Evolutionary conservation across 2,888 invertebrate genomes (phyloP), one percentile per base, ranked within the genome.

Genomic region (Philaethria dido): DNA sequence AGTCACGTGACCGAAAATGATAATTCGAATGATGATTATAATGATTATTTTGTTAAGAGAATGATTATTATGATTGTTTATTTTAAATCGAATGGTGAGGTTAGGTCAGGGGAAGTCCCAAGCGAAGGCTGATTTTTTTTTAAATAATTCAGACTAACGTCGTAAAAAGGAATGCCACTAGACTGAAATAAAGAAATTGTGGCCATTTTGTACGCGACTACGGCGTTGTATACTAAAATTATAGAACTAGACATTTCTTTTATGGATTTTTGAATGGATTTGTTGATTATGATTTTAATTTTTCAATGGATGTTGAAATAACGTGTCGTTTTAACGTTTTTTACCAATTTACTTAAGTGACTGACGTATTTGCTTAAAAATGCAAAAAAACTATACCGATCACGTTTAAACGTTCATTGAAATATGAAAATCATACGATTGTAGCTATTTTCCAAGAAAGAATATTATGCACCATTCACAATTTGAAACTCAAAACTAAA

Each of bases 41-140:
- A 29, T 50, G 48, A 25, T 50, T n/a, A n/a, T 50, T 50, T 6
- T 50, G 8, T 9, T 25, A 14, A 50, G n/a, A 52, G 9, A 29
- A 52, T 52, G n/a, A 29, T 52, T 52, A 9, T 16, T 29, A 29
- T 29, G 29, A 50, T 50, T 50, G 29, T 52, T 52, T 16, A 25
- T 25, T 44, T 16, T 16, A 20, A 57, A 29, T 16, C 29, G 18
- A 18, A 6, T 11, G 44, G 8, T 14, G 13, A 14, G 18, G 60
- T 42, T 48, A 54, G 54, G 61, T 66, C 55, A 54, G 52, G 16
- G 61, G 45, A 67, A 60, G 50, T 61, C 61, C 61, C 64, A 62
- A 62, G 72, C 72, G 72, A 90, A 90, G 89, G 87, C 89, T 89
- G 89, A 89, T 85, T 85, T 86, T 84, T 71, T 69, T 69, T 72